Percentiles rank a stretch among this genome's conserved stretches.
Conservation (phyloP, 2,797 vertebrate species). For the Sciaenops ocellatus region DNA sequence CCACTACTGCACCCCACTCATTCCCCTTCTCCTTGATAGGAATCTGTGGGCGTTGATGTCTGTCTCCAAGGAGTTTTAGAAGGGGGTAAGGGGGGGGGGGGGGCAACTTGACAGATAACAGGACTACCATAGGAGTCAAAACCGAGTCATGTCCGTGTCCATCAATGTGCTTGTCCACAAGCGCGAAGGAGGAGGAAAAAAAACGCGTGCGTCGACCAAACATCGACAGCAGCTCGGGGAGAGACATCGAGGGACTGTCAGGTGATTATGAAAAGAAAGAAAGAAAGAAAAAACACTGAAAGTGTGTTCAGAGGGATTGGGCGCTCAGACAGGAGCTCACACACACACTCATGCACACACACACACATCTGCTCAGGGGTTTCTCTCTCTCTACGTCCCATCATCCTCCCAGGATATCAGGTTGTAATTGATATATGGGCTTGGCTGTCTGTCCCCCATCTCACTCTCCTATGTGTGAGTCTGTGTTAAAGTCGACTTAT, state of each 20-base stretch:
- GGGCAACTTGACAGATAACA: constrained; percentile 59
- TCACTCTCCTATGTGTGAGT: constrained; percentile 12
- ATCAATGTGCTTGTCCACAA: constrained; percentile 32
- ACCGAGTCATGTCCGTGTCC: constrained; percentile 49
- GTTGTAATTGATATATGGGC: constrained; percentile 85
- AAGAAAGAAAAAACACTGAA: constrained; percentile 15
- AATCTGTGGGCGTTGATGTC: constrained; percentile 66
- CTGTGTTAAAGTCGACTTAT: constrained; percentile 80
- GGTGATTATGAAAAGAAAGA: constrained; percentile 40
- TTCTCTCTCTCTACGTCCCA: constrained; percentile 56
- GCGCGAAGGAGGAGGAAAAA: neutral
- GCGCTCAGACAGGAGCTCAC: constrained; percentile 3
- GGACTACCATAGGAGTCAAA: constrained; percentile 57
- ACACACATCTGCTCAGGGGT: constrained; percentile 49
- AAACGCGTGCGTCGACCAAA: constrained; percentile 6
- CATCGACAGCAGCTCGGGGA: constrained; percentile 11
- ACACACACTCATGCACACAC: constrained; percentile 18
- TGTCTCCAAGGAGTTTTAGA: constrained; percentile 65
- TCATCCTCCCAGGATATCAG: constrained; percentile 77
- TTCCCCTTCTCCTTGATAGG: constrained; percentile 57
- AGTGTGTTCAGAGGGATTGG: constrained; percentile 10
- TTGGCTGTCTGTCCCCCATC: constrained; percentile 73
- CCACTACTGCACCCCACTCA: neutral
- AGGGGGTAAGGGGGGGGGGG: neutral
- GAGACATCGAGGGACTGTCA: constrained; percentile 35